Base-by-base conservation (phyloP, 2,888 invertebrate species). In the Pyrrhia umbra region DNA sequence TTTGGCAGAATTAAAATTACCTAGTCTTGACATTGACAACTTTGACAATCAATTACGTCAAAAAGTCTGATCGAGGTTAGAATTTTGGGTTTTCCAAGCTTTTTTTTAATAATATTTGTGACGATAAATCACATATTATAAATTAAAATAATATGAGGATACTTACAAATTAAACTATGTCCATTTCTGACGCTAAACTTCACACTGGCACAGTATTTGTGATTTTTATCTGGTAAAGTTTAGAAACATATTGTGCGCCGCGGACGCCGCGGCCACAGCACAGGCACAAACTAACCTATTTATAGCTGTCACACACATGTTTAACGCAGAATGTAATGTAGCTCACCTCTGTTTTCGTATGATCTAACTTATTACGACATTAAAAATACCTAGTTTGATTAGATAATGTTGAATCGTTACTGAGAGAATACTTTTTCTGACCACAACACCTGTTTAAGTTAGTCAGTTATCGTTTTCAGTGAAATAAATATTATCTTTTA, bases 231-330 rank as follows among this genome's bases (percentile, higher is more conserved):
- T 60, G 25, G 54, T 59, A 47, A 64, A 57, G 68, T 71, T 59
- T 47, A 23, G 55, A 61, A 51, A 78, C 81, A 81, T 77, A 69
- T 69, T 67, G 78, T 77, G 60, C 61, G 75, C 70, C 62, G 64
- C 64, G 63, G 66, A 59, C 61, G 75, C 70, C 62, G 64, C 64
- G 63, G 66, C 27, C 64, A 30, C 66, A 47, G 62, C 64, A 30
- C 66, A 47, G 62, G 18, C 51, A 43, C 51, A 68, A 85, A 89
- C 89, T 92, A 90, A 92, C 90, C 92, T 92, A 91, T 89, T 89
- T 89, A 82, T 88, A 88, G 67, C 90, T 91, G 90, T 90, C 89
- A 90, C 74, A 67, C 71, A 69, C 69, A 80, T 46, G 75, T 54
- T 42, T 23, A 18, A 16, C 55, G 25, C 55, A 27, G 25, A 10